Evolutionary conservation across 1,140 invertebrate genomes (phyloP).

Genomic region (Caenorhabditis inopinata): DNA sequence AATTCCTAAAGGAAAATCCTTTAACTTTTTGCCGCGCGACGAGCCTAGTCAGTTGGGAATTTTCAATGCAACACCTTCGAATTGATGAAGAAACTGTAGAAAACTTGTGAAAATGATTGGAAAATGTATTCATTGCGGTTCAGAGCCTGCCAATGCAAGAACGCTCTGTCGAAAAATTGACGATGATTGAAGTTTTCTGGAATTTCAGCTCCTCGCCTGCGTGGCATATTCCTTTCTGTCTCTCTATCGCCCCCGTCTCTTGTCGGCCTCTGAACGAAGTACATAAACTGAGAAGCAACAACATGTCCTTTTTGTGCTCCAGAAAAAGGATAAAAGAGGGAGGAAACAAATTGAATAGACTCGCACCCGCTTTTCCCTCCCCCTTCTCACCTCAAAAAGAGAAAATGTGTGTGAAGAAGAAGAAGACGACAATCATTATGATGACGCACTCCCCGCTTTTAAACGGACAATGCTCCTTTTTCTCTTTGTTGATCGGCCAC

Average conservation of each 20-base stretch:
- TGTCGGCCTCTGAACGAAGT: not conserved
- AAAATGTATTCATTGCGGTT: not conserved
- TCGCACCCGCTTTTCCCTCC: not conserved
- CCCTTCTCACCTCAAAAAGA: not conserved
- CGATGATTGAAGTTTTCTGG: too few relatives aligned
- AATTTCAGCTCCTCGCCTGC: too few relatives aligned
- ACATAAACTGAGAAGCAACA: not conserved
- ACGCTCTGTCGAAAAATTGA: too few relatives aligned
- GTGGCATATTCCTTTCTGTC: too few relatives aligned
- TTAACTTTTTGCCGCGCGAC: too few relatives aligned
- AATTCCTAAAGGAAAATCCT: too few relatives aligned
- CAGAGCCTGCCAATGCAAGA: too few relatives aligned
- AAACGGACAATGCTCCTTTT: not conserved
- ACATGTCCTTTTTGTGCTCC: not conserved
- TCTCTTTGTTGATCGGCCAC: not conserved
- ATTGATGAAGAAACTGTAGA: too few relatives aligned
- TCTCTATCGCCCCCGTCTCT: not conserved
- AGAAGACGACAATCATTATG: not conserved
- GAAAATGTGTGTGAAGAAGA: conserved; percentile 9
- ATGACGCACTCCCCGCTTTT: not conserved
- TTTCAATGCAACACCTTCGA: too few relatives aligned
- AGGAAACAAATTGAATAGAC: conserved; percentile 23
- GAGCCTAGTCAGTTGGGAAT: too few relatives aligned
- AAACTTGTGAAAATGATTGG: too few relatives aligned
- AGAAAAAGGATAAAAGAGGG: not conserved